These are phyloP conservation scores for Nyctereutes procyonoides DNA, from an alignment of 2,113 vertebrate species.

Conservation along the genomic window DNA sequence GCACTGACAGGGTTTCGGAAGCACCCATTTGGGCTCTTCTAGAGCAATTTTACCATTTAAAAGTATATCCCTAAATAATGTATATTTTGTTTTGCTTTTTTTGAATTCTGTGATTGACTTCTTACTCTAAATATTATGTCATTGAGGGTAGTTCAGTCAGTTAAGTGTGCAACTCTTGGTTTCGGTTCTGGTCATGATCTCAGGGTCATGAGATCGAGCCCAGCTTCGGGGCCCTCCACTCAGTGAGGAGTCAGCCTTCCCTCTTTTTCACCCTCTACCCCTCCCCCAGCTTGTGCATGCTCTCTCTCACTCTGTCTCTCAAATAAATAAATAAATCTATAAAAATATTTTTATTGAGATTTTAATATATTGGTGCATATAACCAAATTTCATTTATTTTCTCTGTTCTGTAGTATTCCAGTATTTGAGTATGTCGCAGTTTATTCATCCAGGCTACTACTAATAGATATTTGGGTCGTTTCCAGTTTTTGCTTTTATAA, in stretches of 20 bases:
- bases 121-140: conserved; percentile 40
- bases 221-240: background rate
- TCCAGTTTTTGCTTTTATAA: background rate
- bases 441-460: background rate
- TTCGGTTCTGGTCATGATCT: background rate
- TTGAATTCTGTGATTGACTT: background rate
- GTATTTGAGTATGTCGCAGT: background rate
- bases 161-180: background rate
- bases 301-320: background rate
- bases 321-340: background rate
- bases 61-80: background rate
- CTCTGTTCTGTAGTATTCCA: conserved; percentile 10
- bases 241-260: background rate
- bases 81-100: background rate
- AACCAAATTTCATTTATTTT: conserved; percentile 38
- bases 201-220: background rate
- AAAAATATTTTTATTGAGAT: background rate
- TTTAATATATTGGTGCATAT: background rate
- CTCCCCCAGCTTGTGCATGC: background rate
- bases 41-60: background rate
- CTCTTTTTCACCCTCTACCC: background rate
- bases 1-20: background rate
- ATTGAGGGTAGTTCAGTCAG: background rate
- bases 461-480: background rate
- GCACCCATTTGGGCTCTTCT: background rate